Conservation (phyloP, 2,797 vertebrate species). For the Nannoperca australis region DNA sequence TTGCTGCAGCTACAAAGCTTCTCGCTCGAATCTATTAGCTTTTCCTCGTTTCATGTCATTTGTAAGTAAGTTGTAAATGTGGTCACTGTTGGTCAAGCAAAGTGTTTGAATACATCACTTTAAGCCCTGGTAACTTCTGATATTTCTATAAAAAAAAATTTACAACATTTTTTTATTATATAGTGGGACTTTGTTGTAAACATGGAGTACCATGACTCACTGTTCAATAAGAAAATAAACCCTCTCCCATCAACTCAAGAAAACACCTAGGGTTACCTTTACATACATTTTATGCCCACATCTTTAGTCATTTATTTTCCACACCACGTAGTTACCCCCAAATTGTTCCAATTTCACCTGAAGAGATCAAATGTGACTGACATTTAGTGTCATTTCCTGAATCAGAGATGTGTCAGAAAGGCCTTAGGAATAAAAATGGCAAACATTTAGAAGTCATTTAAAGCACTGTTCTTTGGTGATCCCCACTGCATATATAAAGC, state of each 20-base stretch:
- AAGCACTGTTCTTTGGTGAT: background rate
- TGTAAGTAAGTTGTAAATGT: background rate
- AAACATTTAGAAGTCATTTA: background rate
- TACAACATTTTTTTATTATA: background rate
- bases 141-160: background rate
- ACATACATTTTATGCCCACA: background rate
- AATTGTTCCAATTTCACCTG: slow-evolving; percentile 5
- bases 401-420: slow-evolving; percentile 27
- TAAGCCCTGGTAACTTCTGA: background rate
- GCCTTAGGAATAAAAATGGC: background rate
- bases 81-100: background rate
- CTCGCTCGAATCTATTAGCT: too few relatives aligned
- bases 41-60: background rate
- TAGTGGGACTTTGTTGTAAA: background rate
- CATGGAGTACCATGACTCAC: slow-evolving; percentile 34
- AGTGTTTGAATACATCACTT: background rate
- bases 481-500: background rate
- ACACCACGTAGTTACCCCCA: background rate
- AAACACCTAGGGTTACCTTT: slow-evolving; percentile 10
- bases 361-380: background rate
- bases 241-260: background rate
- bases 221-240: slow-evolving; percentile 1
- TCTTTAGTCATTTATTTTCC: slow-evolving; percentile 16
- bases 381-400: background rate
- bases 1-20: background rate